These are phyloP conservation scores for Pteromalus puparum DNA, from an alignment of 1,140 invertebrate species.

Conservation along the genomic window DNA sequence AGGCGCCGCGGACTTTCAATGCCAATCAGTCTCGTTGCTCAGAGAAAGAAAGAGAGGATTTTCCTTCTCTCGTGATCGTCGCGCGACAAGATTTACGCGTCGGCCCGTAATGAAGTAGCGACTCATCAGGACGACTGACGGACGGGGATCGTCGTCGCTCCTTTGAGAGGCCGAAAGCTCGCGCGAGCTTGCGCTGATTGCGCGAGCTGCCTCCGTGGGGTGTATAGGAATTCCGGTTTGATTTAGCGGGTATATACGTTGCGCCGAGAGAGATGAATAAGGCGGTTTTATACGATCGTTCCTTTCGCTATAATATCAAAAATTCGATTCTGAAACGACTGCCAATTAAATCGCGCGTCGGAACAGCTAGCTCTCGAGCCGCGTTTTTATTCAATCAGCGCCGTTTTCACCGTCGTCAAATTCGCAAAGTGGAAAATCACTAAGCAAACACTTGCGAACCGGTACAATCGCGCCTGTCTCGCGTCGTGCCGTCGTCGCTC, in stretches of 20 bases:
- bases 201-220: not conserved
- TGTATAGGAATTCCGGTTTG: not conserved
- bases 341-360: no score
- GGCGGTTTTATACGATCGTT: not conserved
- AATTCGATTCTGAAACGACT: no score
- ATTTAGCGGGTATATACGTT: not conserved
- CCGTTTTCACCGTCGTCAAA: no score
- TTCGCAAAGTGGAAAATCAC: not conserved
- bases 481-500: not conserved
- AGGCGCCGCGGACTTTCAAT: slow-evolving; percentile 26
- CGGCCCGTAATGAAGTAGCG: slow-evolving; percentile 44
- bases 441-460: not conserved
- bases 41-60: slow-evolving; percentile 10
- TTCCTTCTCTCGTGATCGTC: slow-evolving; percentile 14
- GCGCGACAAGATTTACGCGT: slow-evolving; percentile 47
- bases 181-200: not conserved
- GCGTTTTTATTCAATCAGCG: no score
- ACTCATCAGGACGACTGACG: slow-evolving; percentile 29
- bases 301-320: no score
- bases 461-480: not conserved
- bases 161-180: not conserved
- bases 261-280: not conserved
- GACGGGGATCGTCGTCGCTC: not conserved
- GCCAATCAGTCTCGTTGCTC: slow-evolving; percentile 36
- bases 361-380: no score